These are phyloP conservation scores for Larimichthys crocea DNA, from an alignment of 2,113 vertebrate genomes.

Conservation along the genomic window DNA sequence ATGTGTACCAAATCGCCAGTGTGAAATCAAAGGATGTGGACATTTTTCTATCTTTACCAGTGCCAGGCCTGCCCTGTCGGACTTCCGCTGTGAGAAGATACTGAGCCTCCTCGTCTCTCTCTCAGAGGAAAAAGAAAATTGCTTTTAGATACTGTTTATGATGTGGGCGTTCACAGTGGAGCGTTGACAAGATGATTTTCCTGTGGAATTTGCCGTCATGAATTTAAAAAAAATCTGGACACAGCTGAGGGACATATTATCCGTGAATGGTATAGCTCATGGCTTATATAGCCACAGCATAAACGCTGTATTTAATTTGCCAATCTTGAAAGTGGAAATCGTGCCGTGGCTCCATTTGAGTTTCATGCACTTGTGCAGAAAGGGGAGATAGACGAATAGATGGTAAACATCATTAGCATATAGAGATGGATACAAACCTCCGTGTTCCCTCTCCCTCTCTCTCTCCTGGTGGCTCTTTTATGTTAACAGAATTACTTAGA, in stretches of 20 bases:
- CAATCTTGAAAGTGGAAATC: slow-evolving; percentile 6
- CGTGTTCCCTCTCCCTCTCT: slow-evolving; percentile 8
- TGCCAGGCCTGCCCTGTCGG: slow-evolving; percentile 28
- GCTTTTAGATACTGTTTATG: slow-evolving; percentile 52
- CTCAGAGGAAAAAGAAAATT: slow-evolving; percentile 43
- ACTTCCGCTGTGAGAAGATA: slow-evolving; percentile 45
- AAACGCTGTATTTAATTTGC: slow-evolving; percentile 9
- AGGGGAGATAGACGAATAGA: background rate
- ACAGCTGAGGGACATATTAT: slow-evolving; percentile 32
- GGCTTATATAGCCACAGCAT: slow-evolving; percentile 22
- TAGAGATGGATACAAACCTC: slow-evolving; percentile 25
- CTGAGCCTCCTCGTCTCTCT: slow-evolving; percentile 26
- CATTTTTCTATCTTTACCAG: slow-evolving; percentile 29
- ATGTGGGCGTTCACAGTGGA: slow-evolving; percentile 40
- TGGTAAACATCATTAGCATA: slow-evolving; percentile 56
- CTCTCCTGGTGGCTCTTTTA: background rate
- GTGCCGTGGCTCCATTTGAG: slow-evolving; percentile 9
- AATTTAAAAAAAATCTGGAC: slow-evolving; percentile 37
- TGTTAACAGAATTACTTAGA: slow-evolving; percentile 40
- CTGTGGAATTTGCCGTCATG: slow-evolving; percentile 37
- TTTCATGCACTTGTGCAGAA: slow-evolving; percentile 14
- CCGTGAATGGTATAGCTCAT: background rate
- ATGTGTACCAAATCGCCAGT: background rate
- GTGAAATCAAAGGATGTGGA: slow-evolving; percentile 50
- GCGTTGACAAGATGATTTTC: slow-evolving; percentile 48